These are phyloP conservation scores for Caenorhabditis inopinata DNA, from an alignment of 1,140 invertebrate species.

Conservation along the genomic window DNA sequence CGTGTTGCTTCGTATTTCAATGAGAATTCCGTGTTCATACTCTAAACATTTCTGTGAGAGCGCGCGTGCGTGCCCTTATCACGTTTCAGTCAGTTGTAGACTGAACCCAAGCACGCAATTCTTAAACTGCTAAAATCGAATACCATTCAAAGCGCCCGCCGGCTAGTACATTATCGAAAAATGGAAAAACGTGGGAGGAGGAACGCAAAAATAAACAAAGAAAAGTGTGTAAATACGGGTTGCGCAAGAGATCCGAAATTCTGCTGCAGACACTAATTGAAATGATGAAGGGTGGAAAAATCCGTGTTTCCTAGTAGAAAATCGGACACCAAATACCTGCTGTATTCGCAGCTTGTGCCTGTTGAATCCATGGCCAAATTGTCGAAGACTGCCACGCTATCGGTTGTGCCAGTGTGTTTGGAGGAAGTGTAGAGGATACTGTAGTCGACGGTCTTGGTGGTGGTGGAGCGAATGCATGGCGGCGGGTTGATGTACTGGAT, in stretches of 20 bases:
- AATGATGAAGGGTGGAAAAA: too few relatives aligned
- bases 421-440: background rate
- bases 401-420: too few relatives aligned
- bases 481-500: background rate
- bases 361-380: slow-evolving; percentile 1
- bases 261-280: background rate
- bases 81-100: too few relatives aligned
- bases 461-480: background rate
- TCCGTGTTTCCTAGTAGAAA: background rate
- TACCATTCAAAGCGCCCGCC: too few relatives aligned
- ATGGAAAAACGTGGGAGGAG: background rate
- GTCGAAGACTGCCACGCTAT: background rate
- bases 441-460: background rate
- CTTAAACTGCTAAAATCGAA: too few relatives aligned
- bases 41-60: too few relatives aligned
- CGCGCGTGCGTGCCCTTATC: too few relatives aligned
- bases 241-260: background rate
- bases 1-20: too few relatives aligned
- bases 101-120: too few relatives aligned
- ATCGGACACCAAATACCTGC: background rate
- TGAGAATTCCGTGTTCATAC: too few relatives aligned
- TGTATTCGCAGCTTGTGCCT: background rate
- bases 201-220: background rate
- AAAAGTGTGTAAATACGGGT: background rate
- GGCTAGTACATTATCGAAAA: background rate